phyloP scores from a whole-genome alignment of 2,113 vertebrate genomes.

The Elgaria multicarinata region DNA sequence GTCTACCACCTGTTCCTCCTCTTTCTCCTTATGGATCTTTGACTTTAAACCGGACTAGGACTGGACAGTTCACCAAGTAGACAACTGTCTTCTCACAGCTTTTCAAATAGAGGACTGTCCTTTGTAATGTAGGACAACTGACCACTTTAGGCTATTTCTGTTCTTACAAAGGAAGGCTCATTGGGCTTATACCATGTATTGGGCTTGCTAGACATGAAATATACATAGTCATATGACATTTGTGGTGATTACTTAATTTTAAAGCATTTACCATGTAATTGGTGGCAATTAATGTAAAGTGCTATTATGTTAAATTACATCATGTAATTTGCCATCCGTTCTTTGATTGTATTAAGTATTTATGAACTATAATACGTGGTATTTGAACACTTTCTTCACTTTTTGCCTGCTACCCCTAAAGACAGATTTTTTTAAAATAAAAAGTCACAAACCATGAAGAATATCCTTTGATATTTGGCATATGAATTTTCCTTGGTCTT shows the following conservation, averaged over 20 bases:
- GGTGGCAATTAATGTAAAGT: constrained; percentile 39
- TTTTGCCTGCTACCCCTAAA: constrained; percentile 8
- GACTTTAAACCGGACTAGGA: no score
- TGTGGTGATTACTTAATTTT: constrained; percentile 58
- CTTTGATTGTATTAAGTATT: constrained; percentile 43
- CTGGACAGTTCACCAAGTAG: no score
- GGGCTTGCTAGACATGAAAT: constrained; percentile 39
- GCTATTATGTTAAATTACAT: constrained; percentile 44
- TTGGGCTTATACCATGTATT: neutral
- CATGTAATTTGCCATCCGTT: constrained; percentile 33
- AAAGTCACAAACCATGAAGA: constrained; percentile 30
- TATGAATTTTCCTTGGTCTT: constrained; percentile 28
- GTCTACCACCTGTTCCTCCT: no score
- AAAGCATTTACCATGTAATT: constrained; percentile 56
- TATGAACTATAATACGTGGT: constrained; percentile 45
- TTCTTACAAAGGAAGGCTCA: neutral
- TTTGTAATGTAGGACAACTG: no score
- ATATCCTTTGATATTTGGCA: constrained; percentile 33
- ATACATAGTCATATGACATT: constrained; percentile 42
- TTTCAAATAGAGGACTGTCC: no score
- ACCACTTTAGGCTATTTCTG: neutral
- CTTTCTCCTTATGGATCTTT: no score
- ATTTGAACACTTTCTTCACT: constrained; percentile 46
- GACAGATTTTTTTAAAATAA: fast-evolving
- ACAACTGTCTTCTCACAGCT: no score